Conservation (phyloP, 2,113 vertebrate genomes). For the Eclectus roratus region DNA sequence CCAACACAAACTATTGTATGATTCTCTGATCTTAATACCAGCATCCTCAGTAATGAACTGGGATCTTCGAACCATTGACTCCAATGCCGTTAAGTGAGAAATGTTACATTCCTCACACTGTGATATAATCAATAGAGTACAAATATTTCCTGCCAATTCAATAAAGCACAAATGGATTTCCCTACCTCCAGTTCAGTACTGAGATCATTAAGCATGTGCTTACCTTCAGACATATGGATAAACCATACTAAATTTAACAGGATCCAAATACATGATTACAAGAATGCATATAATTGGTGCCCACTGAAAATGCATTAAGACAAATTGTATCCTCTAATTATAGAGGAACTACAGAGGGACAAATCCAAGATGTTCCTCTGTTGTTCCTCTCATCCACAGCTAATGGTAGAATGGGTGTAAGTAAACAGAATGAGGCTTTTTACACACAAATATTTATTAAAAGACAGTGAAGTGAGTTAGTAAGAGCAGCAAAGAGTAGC, state of each 20-base stretch:
- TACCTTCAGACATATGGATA: background rate
- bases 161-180: background rate
- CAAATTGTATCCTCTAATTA: background rate
- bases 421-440: background rate
- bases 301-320: background rate
- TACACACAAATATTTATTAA: background rate
- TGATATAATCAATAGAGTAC: fast-evolving
- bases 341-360: background rate
- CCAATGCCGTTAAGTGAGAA: fast-evolving
- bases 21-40: background rate
- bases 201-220: fast-evolving
- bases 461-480: background rate
- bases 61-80: fast-evolving
- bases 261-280: background rate
- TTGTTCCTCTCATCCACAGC: background rate
- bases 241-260: background rate
- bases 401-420: background rate
- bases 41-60: background rate
- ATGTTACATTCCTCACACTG: fast-evolving
- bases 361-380: background rate
- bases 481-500: background rate
- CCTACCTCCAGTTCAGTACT: background rate
- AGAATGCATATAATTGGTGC: background rate
- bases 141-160: background rate
- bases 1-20: background rate